Evolutionary conservation across 30 jellyfish, hydroid and myxozoan genomes (phyloP).

Genomic region (Aurelia sp.): DNA sequence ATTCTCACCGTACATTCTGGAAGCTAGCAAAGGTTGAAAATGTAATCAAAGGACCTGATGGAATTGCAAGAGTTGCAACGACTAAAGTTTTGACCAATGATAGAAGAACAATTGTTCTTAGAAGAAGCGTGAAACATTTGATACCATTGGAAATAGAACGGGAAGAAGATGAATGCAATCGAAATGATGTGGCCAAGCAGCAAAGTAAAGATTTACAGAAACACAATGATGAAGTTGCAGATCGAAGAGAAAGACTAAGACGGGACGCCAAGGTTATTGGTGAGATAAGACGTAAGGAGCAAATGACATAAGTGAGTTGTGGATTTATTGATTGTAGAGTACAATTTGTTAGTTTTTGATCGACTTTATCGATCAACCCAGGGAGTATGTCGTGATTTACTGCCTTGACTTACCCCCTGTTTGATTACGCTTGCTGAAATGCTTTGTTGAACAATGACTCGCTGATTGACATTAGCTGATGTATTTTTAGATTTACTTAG

Average conservation of each 20-base stretch:
- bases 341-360: neutral
- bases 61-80: too few relatives aligned
- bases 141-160: slow-evolving; percentile 3
- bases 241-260: slow-evolving; percentile 29
- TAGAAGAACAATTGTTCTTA: neutral
- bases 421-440: too few relatives aligned
- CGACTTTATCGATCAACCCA: slow-evolving; percentile 22
- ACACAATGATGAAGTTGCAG: slow-evolving; percentile 4
- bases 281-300: slow-evolving; percentile 8
- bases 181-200: slow-evolving; percentile 31
- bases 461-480: too few relatives aligned
- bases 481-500: too few relatives aligned
- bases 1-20: neutral
- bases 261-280: slow-evolving; percentile 26
- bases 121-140: slow-evolving; percentile 5
- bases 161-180: neutral
- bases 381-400: slow-evolving; percentile 38
- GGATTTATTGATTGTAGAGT: neutral
- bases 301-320: neutral
- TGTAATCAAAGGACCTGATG: too few relatives aligned
- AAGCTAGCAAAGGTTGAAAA: neutral
- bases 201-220: neutral
- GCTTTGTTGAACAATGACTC: neutral
- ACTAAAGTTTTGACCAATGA: too few relatives aligned
- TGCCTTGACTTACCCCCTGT: too few relatives aligned